These are phyloP conservation scores for human DNA, from an alignment of 2,113 vertebrate genomes.

Conservation along the genomic window GRCh38 chr20:22814001-22814500, in stretches of 20 bases:
- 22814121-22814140: no score
- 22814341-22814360: neutral
- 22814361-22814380: neutral
- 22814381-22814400: neutral
- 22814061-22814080: neutral
- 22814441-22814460: neutral
- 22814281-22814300: rapidly evolving
- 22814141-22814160: neutral
- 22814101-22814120: neutral
- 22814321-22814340: rapidly evolving
- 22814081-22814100: neutral
- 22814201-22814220: neutral
- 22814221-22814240: neutral
- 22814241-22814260: neutral
- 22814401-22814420: neutral
- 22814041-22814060: neutral
- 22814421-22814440: neutral
- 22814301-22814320: rapidly evolving
- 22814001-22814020: neutral
- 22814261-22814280: neutral
- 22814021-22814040: neutral
- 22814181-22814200: rapidly evolving
- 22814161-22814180: neutral
- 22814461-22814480: neutral
- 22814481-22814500: neutral